Base-by-base conservation (phyloP, 2,113 vertebrate genomes). In the Rostratula benghalensis region DNA sequence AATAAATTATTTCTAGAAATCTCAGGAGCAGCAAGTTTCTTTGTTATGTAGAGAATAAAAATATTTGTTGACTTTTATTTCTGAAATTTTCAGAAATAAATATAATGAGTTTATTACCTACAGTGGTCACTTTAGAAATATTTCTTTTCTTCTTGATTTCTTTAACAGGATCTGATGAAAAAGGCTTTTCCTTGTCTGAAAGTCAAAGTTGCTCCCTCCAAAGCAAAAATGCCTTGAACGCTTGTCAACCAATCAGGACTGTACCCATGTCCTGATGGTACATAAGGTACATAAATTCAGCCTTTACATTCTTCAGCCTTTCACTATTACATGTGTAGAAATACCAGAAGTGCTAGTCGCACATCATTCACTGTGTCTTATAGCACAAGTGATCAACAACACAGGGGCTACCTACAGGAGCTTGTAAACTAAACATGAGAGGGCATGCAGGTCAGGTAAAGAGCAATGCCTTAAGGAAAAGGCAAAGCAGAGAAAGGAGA, bases 211-310 rank as follows among this genome's bases (percentile, higher is more conserved):
- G 4, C 10, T 76, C 11, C 15, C 14, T 43, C 14, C 11, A 46
- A 57, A 79, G 35, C 4, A 74, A 83, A 74, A 74, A 74, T n/a
- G 4, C 7, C 5, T 74, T 22, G 33, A 79, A 39, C 7, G 9
- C 7, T 79, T 48, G 18, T 41, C 31, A 50, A 0, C 27, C 31
- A 50, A 0, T 31, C 28, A 45, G 30, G 37, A 54, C 18, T 50
- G 27, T n/a, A 76, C 37, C 9, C 2, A 8, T 45, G 9, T 23
- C 1, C 1, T 8, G n/a, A n/a, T n/a, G n/a, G n/a, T n/a, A n/a
- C n/a, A n/a, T n/a, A n/a, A n/a, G n/a, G n/a, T n/a, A n/a, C n/a
- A n/a, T n/a, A 64, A 59, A 33, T 23, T 69, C 41, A 75, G 11
- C 4, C 17, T 48, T 64, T 46, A 33, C 9, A n/a, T 74, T 64